phyloP scores from a whole-genome alignment of 2,797 vertebrate genomes.

The Gouania willdenowi region DNA sequence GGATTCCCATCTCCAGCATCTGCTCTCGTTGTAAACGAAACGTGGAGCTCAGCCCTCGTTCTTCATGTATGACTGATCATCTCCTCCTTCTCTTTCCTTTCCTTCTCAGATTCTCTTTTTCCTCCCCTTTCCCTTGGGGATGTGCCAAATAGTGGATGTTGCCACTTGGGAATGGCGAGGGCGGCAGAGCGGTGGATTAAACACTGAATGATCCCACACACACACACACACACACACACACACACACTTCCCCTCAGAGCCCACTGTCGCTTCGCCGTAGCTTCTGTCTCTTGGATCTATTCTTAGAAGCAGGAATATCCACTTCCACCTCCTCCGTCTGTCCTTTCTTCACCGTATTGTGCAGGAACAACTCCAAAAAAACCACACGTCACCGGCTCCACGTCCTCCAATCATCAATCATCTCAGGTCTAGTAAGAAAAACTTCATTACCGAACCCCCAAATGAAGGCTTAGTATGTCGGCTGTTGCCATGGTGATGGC shows the following conservation, averaged over 20 bases:
- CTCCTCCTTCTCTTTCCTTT: not conserved
- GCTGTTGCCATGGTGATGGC: slow-evolving; percentile 18
- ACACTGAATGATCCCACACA: slow-evolving; percentile 43
- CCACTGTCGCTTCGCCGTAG: slow-evolving; percentile 35
- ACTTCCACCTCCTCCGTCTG: not conserved
- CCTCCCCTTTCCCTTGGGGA: slow-evolving; percentile 30
- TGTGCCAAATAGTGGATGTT: slow-evolving; percentile 42
- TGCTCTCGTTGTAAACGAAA: too few species aligned
- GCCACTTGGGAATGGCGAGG: slow-evolving; percentile 61
- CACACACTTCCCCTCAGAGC: slow-evolving; percentile 10
- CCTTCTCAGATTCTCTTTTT: slow-evolving; percentile 2
- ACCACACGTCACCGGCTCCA: not conserved
- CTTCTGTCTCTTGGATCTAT: slow-evolving; percentile 53
- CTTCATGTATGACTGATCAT: slow-evolving; percentile 32
- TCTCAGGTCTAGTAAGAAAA: slow-evolving; percentile 23
- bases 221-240: not conserved
- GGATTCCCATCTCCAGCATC: slow-evolving; percentile 19
- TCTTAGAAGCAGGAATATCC: slow-evolving; percentile 56
- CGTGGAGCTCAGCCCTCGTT: too few species aligned
- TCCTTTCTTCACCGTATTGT: not conserved
- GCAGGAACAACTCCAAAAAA: too few species aligned
- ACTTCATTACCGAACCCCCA: slow-evolving; percentile 45
- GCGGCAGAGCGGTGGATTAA: slow-evolving; percentile 64
- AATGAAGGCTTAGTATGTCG: slow-evolving; percentile 42
- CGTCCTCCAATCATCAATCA: slow-evolving; percentile 37